A percentile compares a stretch with the other conserved stretches of the same genome.
phyloP scores from a whole-genome alignment of 2,888 invertebrate species.

The Drosophila imparisetae region DNA sequence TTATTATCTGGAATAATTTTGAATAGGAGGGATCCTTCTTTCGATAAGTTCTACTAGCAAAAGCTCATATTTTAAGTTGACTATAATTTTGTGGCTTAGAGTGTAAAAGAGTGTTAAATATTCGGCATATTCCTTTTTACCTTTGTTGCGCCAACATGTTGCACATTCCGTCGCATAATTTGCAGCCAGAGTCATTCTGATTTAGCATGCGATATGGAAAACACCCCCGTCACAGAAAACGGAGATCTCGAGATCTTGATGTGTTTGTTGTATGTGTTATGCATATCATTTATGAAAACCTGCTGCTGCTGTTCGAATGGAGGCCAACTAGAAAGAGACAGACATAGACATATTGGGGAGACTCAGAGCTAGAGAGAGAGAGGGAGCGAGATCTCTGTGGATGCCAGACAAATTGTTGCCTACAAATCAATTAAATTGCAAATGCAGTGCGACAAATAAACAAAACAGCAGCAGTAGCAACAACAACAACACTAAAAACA shows the following conservation, averaged over 20 bases:
- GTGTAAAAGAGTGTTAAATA: not conserved
- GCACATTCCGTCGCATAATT: slow-evolving; percentile 21
- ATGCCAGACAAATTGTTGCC: slow-evolving; percentile 78
- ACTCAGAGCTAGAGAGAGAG: not conserved
- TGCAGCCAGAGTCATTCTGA: slow-evolving; percentile 25
- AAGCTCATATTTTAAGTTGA: not conserved
- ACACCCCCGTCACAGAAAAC: slow-evolving; percentile 45
- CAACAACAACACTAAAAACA: slow-evolving; percentile 41
- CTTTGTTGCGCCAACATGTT: slow-evolving; percentile 35
- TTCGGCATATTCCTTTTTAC: not conserved
- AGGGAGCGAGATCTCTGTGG: slow-evolving; percentile 21
- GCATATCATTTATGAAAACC: slow-evolving; percentile 44
- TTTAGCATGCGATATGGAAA: slow-evolving; percentile 37
- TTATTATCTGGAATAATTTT: too few species aligned
- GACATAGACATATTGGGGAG: not conserved
- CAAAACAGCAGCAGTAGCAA: slow-evolving; percentile 38
- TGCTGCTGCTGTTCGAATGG: slow-evolving; percentile 37
- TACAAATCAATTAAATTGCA: slow-evolving; percentile 76
- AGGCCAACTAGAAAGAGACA: slow-evolving; percentile 38
- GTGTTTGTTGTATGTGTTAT: slow-evolving; percentile 18
- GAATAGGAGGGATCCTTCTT: too few species aligned
- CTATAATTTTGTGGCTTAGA: too few species aligned
- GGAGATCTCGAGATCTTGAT: slow-evolving; percentile 34
- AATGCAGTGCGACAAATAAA: slow-evolving; percentile 66
- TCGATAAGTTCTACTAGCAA: not conserved